Evolutionary conservation across 2,888 invertebrate species (phyloP).

Genomic region (Morinoia aosen): DNA sequence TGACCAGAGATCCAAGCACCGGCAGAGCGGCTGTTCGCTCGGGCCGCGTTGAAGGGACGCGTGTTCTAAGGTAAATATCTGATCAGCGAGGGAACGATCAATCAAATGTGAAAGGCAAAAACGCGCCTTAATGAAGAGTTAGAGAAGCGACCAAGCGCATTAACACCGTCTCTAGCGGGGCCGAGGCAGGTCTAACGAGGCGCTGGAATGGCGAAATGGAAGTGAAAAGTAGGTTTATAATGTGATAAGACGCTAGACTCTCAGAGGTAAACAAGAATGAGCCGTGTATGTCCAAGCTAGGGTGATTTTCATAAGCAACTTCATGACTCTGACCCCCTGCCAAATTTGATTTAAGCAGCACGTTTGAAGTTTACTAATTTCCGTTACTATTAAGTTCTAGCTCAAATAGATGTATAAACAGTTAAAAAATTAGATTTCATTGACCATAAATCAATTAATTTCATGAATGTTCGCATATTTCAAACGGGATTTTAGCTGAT

Average conservation of each 20-base stretch:
- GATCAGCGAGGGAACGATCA: constrained; percentile 9
- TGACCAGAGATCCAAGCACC: not conserved
- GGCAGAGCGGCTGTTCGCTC: not conserved
- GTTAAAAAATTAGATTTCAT: not conserved
- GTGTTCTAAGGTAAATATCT: constrained; percentile 52
- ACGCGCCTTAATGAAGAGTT: constrained; percentile 13
- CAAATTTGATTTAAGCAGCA: not conserved
- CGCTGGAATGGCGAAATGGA: not conserved
- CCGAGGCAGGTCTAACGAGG: not conserved
- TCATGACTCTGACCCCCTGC: not conserved
- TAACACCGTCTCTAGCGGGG: constrained; percentile 3
- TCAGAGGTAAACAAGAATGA: not conserved
- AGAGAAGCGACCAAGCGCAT: constrained; percentile 14
- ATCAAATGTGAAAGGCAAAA: constrained; percentile 51
- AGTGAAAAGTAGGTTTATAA: constrained; percentile 12
- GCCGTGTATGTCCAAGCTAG: not conserved
- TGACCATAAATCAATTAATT: not conserved
- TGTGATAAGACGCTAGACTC: not conserved
- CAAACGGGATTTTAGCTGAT: not conserved
- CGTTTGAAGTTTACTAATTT: no score
- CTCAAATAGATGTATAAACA: not conserved
- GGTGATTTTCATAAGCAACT: not conserved
- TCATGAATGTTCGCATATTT: not conserved
- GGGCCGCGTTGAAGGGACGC: not conserved
- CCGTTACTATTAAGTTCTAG: not conserved